Percentiles rank a stretch among this genome's conserved stretches.
Evolutionary conservation across 2,113 vertebrate genomes (phyloP).

Genomic region (Parus major): DNA sequence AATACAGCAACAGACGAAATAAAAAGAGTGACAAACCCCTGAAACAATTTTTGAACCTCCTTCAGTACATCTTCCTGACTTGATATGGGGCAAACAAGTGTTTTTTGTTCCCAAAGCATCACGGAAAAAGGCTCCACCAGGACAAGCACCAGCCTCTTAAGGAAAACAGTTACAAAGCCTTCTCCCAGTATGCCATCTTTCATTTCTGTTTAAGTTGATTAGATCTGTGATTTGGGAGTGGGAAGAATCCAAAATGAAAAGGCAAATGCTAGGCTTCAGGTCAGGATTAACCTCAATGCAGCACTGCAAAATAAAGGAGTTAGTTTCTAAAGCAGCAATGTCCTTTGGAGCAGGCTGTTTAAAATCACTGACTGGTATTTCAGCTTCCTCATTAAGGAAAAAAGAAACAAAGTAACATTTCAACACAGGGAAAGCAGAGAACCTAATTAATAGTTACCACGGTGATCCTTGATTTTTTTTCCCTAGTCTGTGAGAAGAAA

Average conservation of each 20-base stretch:
- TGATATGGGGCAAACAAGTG: background rate
- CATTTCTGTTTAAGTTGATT: constrained; percentile 1
- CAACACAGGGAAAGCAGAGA: background rate
- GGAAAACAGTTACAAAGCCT: background rate
- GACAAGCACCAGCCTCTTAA: background rate
- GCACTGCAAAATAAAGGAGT: background rate
- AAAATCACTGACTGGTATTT: background rate
- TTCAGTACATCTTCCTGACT: background rate
- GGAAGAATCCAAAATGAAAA: background rate
- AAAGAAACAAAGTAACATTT: constrained; percentile 16
- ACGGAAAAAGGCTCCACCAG: background rate
- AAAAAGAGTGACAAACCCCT: background rate
- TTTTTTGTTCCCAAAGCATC: background rate
- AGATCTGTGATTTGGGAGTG: background rate
- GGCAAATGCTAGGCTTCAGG: background rate
- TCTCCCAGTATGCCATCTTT: background rate
- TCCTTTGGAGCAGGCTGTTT: background rate
- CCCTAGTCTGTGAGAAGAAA: background rate
- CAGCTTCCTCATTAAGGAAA: background rate
- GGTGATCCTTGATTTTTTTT: background rate
- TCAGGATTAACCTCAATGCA: background rate
- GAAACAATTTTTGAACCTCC: background rate
- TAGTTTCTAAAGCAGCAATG: background rate
- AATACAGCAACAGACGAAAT: background rate
- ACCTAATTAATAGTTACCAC: background rate